Percentiles rank a stretch among this genome's conserved stretches.
These are phyloP conservation scores for Odontophorus gujanensis DNA, from an alignment of 2,113 vertebrate genomes.

Conservation along the genomic window DNA sequence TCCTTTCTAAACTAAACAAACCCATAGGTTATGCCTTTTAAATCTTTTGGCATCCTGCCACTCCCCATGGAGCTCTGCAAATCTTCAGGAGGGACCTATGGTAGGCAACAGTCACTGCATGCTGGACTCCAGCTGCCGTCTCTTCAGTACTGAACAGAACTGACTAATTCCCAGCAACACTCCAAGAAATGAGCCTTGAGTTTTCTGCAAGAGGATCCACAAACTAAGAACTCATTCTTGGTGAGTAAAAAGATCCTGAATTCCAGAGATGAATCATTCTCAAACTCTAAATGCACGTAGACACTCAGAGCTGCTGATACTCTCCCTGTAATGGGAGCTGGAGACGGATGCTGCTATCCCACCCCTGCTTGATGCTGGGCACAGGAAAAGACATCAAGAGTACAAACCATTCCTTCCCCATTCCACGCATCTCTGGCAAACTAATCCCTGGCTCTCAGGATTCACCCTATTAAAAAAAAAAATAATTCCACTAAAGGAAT, in stretches of 20 bases:
- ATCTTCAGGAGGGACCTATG: not conserved
- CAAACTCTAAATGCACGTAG: not conserved
- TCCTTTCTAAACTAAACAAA: not conserved
- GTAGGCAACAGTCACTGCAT: not conserved
- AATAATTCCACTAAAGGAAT: constrained; percentile 8
- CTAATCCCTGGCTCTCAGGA: not conserved
- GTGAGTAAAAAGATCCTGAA: not conserved
- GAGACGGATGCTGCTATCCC: not conserved
- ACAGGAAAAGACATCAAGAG: not conserved
- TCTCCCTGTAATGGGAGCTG: not conserved
- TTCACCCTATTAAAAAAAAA: constrained; percentile 6
- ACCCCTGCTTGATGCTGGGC: not conserved
- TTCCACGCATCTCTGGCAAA: not conserved
- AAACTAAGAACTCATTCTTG: not conserved
- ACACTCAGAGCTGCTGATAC: not conserved
- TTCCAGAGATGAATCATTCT: not conserved
- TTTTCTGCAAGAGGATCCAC: not conserved
- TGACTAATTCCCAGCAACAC: not conserved
- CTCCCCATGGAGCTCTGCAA: not conserved
- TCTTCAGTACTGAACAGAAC: not conserved
- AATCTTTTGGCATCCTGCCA: not conserved
- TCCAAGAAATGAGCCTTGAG: not conserved
- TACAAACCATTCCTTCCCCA: not conserved
- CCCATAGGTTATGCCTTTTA: not conserved
- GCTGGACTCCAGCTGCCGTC: not conserved